phyloP scores from a whole-genome alignment of 2,113 vertebrate species.

The Gopherus evgoodei region DNA sequence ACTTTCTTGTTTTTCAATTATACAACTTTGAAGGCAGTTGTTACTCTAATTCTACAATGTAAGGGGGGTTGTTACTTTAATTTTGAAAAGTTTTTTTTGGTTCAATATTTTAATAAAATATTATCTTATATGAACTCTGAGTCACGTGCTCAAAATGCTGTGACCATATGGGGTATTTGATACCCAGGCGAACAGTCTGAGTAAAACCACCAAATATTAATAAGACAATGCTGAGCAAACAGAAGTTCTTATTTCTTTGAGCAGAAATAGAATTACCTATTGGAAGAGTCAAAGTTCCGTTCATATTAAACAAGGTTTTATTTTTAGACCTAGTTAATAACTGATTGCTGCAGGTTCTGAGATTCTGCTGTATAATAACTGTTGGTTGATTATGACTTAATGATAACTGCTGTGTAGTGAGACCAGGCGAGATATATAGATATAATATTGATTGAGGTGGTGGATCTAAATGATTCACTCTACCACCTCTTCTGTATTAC shows the following conservation, averaged over 20 bases:
- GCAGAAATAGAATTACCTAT: neutral
- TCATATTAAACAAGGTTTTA: neutral
- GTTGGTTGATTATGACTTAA: too few species aligned
- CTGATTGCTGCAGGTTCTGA: neutral
- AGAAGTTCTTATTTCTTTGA: neutral
- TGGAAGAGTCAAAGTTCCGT: neutral
- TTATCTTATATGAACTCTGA: neutral
- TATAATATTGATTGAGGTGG: neutral
- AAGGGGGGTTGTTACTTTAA: neutral
- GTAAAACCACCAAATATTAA: neutral
- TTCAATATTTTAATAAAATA: neutral
- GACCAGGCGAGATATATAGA: too few species aligned
- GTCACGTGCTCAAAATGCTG: neutral
- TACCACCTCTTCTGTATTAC: neutral
- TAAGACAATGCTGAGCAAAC: neutral
- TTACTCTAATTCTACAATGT: neutral
- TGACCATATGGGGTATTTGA: neutral
- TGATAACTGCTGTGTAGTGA: too few species aligned
- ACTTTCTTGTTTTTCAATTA: neutral
- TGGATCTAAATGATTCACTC: fast-evolving
- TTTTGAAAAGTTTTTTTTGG: neutral
- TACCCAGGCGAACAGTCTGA: neutral
- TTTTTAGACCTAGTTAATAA: neutral
- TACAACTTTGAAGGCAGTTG: neutral
- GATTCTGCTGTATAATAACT: too few species aligned